These are phyloP conservation scores for Vollenhovia emeryi DNA, from an alignment of 1,140 invertebrate species.

Conservation along the genomic window DNA sequence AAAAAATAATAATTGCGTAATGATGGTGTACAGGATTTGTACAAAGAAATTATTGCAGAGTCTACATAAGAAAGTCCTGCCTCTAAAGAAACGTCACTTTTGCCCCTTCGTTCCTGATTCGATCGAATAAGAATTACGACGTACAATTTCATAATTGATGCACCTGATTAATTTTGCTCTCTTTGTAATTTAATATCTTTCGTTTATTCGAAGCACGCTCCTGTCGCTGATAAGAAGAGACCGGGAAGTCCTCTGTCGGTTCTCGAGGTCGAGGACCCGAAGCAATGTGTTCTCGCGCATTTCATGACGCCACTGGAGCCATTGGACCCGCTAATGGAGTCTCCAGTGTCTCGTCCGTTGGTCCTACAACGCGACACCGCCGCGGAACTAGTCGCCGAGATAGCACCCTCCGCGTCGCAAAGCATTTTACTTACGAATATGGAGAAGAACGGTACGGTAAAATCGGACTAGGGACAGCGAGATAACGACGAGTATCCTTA, in stretches of 20 bases:
- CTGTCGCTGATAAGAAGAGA: slow-evolving; percentile 87
- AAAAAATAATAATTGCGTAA: background rate
- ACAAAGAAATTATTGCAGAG: background rate
- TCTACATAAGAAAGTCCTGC: background rate
- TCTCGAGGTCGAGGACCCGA: slow-evolving; percentile 94
- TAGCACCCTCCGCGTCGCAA: slow-evolving; percentile 89
- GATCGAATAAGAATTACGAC: background rate
- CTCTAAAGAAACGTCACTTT: background rate
- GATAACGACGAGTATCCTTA: background rate
- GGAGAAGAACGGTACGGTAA: slow-evolving; percentile 91
- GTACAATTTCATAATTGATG: too few species aligned
- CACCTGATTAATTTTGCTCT: background rate
- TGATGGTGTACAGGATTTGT: background rate
- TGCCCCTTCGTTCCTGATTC: background rate
- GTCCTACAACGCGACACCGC: slow-evolving; percentile 92
- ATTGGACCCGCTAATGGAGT: slow-evolving; percentile 93
- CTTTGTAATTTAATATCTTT: background rate
- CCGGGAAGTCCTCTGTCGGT: slow-evolving; percentile 89
- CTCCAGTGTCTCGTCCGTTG: slow-evolving; percentile 91
- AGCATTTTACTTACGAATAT: slow-evolving; percentile 95
- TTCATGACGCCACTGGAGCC: slow-evolving; percentile 94
- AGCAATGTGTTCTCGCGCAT: slow-evolving; percentile 94
- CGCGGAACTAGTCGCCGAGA: slow-evolving; percentile 91
- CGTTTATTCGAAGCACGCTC: slow-evolving; percentile 77
- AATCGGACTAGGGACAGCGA: background rate